These are phyloP conservation scores for Mustela lutreola DNA, from an alignment of 2,113 vertebrate genomes.

Conservation along the genomic window DNA sequence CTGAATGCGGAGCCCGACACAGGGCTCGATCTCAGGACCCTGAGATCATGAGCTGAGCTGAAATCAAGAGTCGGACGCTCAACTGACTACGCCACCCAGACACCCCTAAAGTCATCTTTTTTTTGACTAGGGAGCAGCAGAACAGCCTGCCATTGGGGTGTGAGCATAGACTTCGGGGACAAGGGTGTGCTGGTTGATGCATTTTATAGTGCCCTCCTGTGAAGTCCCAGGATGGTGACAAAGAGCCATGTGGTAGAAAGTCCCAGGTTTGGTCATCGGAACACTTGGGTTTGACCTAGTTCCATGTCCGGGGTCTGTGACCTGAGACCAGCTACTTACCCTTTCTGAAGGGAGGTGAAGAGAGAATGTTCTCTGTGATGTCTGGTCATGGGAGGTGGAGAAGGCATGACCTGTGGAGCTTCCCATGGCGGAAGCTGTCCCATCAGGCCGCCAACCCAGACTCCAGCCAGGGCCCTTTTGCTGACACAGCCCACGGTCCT, in stretches of 20 bases:
- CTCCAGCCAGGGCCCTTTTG: background rate
- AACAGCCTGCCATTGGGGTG: background rate
- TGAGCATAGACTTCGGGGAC: too few relatives aligned
- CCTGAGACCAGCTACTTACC: background rate
- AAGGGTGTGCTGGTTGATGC: background rate
- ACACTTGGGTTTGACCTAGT: background rate
- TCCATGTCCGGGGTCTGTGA: background rate
- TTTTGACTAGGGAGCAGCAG: background rate
- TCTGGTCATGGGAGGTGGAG: background rate
- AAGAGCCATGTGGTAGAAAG: background rate
- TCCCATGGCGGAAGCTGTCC: background rate
- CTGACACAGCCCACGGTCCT: background rate
- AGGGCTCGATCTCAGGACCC: background rate
- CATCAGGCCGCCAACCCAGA: background rate
- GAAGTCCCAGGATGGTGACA: accelerated
- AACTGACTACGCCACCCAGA: background rate
- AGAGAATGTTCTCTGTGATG: background rate
- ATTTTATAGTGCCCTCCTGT: background rate
- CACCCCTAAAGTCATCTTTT: too few relatives aligned
- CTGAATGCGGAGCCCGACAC: background rate
- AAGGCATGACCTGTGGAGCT: background rate
- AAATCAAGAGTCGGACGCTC: background rate
- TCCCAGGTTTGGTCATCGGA: background rate
- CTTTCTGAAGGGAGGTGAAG: background rate
- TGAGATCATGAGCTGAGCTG: background rate